These are phyloP conservation scores for Sebastes hopkinsi DNA, from an alignment of 2,797 vertebrate species.

Conservation along the genomic window DNA sequence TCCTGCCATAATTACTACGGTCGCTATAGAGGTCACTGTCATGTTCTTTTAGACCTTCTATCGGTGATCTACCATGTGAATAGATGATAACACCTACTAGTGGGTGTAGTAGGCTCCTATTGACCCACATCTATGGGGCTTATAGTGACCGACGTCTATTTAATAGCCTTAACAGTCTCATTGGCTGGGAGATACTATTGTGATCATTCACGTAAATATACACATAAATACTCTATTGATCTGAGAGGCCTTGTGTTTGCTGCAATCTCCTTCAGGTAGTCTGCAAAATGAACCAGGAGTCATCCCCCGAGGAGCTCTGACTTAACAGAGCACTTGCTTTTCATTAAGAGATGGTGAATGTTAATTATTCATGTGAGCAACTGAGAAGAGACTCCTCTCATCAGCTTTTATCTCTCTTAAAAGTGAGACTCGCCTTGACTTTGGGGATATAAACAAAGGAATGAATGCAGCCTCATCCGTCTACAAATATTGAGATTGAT, in stretches of 20 bases:
- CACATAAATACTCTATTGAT: neutral
- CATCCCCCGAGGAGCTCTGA: neutral
- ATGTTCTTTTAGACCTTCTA: too few species aligned
- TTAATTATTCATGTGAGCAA: neutral
- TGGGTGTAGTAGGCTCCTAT: too few species aligned
- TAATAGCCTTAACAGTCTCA: too few species aligned
- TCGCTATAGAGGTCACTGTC: too few species aligned
- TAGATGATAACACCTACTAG: too few species aligned
- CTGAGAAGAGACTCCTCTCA: neutral
- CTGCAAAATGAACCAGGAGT: neutral
- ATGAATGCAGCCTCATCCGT: neutral
- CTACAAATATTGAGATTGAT: neutral
- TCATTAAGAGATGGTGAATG: neutral
- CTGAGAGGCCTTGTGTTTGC: neutral
- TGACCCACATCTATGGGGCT: too few species aligned
- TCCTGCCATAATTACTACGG: too few species aligned
- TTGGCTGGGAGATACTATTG: neutral
- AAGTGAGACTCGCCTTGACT: neutral
- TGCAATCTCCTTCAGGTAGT: neutral
- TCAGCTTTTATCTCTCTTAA: neutral
- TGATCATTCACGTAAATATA: neutral
- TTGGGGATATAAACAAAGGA: neutral
- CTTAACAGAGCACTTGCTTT: slow-evolving; percentile 5
- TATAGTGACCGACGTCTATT: fast-evolving
- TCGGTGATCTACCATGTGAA: too few species aligned